Evolutionary conservation across 2,797 vertebrate species (phyloP).

Genomic region (Hydrocynus forskahlii): DNA sequence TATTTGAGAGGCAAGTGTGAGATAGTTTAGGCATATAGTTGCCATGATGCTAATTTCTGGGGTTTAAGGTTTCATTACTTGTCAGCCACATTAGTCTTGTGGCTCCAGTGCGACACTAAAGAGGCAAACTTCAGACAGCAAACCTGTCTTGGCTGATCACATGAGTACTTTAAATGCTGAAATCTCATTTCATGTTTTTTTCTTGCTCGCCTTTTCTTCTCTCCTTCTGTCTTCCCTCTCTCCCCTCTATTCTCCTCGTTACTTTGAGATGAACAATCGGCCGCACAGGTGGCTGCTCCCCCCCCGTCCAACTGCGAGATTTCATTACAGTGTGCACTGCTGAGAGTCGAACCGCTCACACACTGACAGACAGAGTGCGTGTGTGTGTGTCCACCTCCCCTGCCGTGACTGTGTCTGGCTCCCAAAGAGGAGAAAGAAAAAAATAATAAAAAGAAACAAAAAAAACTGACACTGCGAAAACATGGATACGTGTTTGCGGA

Average conservation of each 20-base stretch:
- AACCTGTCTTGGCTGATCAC: too few relatives aligned
- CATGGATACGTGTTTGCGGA: background rate
- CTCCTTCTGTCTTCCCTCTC: conserved; percentile 51
- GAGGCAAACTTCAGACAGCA: too few relatives aligned
- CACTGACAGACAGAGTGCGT: conserved; percentile 3
- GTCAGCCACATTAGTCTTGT: too few relatives aligned
- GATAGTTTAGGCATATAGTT: too few relatives aligned
- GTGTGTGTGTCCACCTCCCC: conserved; percentile 29
- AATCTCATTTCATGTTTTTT: conserved; percentile 57
- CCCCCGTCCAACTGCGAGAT: conserved; percentile 77
- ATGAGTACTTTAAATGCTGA: too few relatives aligned
- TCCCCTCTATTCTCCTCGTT: conserved; percentile 36
- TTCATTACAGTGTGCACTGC: conserved; percentile 71
- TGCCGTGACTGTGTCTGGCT: conserved; percentile 24
- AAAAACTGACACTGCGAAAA: background rate
- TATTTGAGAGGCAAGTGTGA: too few relatives aligned
- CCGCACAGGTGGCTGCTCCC: conserved; percentile 75
- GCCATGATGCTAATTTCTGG: too few relatives aligned
- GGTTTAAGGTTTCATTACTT: too few relatives aligned
- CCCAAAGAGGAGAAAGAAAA: conserved; percentile 9
- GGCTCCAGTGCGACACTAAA: too few relatives aligned
- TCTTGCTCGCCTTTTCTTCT: conserved; percentile 4
- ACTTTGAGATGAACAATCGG: conserved; percentile 68
- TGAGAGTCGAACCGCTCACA: conserved; percentile 15
- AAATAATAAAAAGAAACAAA: background rate